Percentiles rank a stretch among this genome's conserved stretches.
These are phyloP conservation scores for Coecobrya sp. DNA, from an alignment of 2,888 invertebrate genomes.

Conservation along the genomic window DNA sequence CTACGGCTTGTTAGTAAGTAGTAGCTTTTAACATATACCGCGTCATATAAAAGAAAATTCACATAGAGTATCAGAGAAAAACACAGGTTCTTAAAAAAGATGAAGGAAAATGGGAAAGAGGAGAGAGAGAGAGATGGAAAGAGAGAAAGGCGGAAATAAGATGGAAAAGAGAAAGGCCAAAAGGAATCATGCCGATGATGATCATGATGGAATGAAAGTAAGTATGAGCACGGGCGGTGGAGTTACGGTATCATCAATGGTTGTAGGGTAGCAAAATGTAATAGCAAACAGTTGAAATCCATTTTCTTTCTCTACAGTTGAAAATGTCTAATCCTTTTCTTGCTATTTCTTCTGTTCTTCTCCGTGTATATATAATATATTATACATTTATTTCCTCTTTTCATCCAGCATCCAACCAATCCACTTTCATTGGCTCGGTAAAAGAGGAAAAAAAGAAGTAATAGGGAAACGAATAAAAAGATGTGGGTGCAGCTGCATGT, in stretches of 20 bases:
- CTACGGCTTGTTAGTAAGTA: neutral
- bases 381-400: constrained; percentile 46
- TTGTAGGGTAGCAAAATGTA: neutral
- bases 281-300: constrained; percentile 44
- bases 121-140: neutral
- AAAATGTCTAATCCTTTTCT: constrained; percentile 51
- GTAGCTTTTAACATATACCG: neutral
- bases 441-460: neutral
- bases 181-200: constrained; percentile 37
- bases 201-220: neutral
- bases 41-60: neutral
- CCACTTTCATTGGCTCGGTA: neutral
- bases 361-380: neutral
- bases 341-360: neutral
- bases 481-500: constrained; percentile 34
- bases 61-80: neutral
- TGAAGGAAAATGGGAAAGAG: constrained; percentile 44
- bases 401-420: constrained; percentile 25
- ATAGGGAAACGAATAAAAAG: neutral
- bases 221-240: neutral
- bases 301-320: constrained; percentile 51
- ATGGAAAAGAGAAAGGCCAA: constrained; percentile 51
- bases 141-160: constrained; percentile 17
- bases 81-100: constrained; percentile 32
- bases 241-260: neutral